phyloP scores from a whole-genome alignment of 2,797 vertebrate species.

The Nyctibius grandis region DNA sequence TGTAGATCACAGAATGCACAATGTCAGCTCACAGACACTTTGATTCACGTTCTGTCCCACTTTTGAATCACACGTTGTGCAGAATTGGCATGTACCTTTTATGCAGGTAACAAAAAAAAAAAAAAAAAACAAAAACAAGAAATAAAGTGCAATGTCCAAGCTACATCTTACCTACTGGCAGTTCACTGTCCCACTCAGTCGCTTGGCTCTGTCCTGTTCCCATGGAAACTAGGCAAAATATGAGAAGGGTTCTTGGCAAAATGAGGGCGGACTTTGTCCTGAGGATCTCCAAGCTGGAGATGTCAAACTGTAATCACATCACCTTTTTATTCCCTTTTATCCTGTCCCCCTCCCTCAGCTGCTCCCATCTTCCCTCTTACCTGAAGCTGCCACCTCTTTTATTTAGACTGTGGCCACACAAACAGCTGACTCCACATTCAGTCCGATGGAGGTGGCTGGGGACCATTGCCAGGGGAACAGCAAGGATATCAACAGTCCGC shows the following conservation, averaged over 20 bases:
- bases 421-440: accelerated
- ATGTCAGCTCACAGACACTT: not conserved
- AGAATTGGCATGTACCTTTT: not conserved
- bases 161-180: not conserved
- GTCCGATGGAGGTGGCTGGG: not conserved
- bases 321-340: not conserved
- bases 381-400: not conserved
- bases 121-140: not conserved
- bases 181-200: not conserved
- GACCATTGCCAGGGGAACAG: not conserved
- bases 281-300: not conserved
- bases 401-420: not conserved
- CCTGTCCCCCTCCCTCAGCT: not conserved
- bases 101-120: not conserved
- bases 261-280: not conserved
- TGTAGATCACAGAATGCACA: not conserved
- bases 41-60: not conserved
- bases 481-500: not conserved
- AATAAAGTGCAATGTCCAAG: not conserved
- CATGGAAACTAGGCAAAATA: not conserved
- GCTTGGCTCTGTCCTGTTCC: not conserved
- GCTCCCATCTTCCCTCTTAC: not conserved
- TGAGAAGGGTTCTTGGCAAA: not conserved
- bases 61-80: not conserved
- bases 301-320: not conserved